Evolutionary conservation across 2,888 invertebrate genomes (phyloP).

Genomic region (Criorhina ranunculi): DNA sequence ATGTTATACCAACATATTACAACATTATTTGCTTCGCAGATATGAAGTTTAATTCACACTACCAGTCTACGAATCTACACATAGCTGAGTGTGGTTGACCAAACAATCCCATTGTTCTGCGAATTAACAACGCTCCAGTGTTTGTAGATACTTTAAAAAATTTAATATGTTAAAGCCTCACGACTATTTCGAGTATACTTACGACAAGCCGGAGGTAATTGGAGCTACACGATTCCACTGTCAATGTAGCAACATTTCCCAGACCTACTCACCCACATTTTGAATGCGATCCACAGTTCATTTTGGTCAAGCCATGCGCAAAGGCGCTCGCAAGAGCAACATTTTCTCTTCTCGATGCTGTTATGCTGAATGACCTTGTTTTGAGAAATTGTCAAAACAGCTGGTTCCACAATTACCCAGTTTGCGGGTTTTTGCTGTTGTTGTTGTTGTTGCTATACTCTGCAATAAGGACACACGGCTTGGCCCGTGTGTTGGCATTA

Average conservation of each 20-base stretch:
- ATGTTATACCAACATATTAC: not conserved
- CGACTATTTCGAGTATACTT: constrained; percentile 21
- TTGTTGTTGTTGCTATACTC: constrained; percentile 31
- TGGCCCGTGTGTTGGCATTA: constrained; percentile 46
- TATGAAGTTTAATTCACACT: constrained; percentile 8
- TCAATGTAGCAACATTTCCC: constrained; percentile 11
- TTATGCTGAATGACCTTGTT: constrained; percentile 64
- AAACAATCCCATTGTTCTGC: constrained; percentile 8
- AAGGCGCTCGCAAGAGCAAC: not conserved
- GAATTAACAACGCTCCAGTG: not conserved
- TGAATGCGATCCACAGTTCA: constrained; percentile 61
- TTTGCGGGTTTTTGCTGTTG: constrained; percentile 9
- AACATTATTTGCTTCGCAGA: not conserved
- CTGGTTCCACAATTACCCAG: constrained; percentile 62
- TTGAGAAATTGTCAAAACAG: constrained; percentile 38
- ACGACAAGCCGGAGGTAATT: constrained; percentile 30
- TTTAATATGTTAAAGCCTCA: constrained; percentile 25
- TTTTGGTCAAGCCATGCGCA: constrained; percentile 41
- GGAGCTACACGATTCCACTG: constrained; percentile 43
- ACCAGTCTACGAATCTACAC: constrained; percentile 7
- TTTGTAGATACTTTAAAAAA: constrained; percentile 9
- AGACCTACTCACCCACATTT: constrained; percentile 60
- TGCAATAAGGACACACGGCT: constrained; percentile 27
- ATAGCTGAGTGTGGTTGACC: not conserved
- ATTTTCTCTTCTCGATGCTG: not conserved